Evolutionary conservation across 2,888 invertebrate species (phyloP).

Genomic region (Morpho helenor): DNA sequence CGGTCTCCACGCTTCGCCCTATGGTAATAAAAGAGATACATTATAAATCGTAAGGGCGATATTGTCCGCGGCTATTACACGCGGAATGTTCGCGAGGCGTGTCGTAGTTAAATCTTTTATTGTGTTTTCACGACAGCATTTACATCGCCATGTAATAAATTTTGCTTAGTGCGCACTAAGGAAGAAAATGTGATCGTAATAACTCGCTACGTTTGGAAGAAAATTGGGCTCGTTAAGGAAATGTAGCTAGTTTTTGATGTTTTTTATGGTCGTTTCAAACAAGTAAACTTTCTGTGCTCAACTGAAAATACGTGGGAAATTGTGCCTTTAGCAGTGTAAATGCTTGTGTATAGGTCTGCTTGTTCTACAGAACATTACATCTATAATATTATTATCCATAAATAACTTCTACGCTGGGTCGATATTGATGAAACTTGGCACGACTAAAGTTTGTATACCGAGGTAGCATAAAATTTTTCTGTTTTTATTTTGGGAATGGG

Average conservation of each 20-base stretch:
- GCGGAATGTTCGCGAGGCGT: conserved; percentile 57
- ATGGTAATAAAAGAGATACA: conserved; percentile 62
- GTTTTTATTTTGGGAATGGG: too few species aligned
- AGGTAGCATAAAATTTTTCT: too few species aligned
- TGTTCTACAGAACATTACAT: too few species aligned
- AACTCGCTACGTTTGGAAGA: conserved; percentile 11
- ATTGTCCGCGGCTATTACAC: conserved; percentile 56
- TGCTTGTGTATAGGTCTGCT: too few species aligned
- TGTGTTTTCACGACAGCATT: conserved; percentile 61
- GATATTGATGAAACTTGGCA: too few species aligned
- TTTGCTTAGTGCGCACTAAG: conserved; percentile 29
- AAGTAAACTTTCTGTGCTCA: background rate
- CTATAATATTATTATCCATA: too few species aligned
- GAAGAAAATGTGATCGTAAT: conserved; percentile 20
- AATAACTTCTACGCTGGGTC: too few species aligned
- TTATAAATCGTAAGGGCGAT: conserved; percentile 68
- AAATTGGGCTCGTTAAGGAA: conserved; percentile 22
- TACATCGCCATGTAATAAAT: conserved; percentile 60
- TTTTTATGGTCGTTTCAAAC: conserved; percentile 1
- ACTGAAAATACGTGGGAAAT: too few species aligned
- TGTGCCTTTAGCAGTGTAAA: too few species aligned
- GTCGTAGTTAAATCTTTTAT: conserved; percentile 69
- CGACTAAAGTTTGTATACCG: too few species aligned
- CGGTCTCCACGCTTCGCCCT: conserved; percentile 26
- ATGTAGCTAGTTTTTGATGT: conserved; percentile 2